These are phyloP conservation scores for Microctonus brassicae DNA, from an alignment of 2,888 invertebrate species.

Conservation along the genomic window DNA sequence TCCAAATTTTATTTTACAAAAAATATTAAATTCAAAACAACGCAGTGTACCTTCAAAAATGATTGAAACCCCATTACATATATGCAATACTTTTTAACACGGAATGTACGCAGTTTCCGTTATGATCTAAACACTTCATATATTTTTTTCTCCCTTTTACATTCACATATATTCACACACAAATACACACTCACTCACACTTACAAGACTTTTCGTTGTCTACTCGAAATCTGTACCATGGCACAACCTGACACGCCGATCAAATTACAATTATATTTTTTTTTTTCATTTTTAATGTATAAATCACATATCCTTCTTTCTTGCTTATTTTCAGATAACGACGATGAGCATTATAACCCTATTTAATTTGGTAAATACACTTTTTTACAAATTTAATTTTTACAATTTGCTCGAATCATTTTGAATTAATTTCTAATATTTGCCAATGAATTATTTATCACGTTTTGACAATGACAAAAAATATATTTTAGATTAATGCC, in stretches of 20 bases:
- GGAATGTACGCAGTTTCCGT: too few species aligned
- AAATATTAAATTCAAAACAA: too few species aligned
- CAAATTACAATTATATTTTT: not conserved
- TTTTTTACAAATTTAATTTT: not conserved
- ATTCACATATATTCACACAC: not conserved
- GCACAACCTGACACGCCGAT: not conserved
- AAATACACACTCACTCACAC: not conserved
- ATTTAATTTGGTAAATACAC: slow-evolving; percentile 35
- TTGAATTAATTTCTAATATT: not conserved
- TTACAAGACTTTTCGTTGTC: not conserved
- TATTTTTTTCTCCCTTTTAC: too few species aligned
- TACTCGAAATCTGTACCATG: not conserved
- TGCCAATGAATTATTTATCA: not conserved
- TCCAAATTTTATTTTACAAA: too few species aligned
- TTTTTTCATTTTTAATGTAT: not conserved
- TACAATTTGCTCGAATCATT: not conserved
- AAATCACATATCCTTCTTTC: not conserved
- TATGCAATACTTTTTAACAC: too few species aligned
- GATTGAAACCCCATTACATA: too few species aligned
- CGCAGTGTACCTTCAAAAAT: too few species aligned
- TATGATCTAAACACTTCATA: too few species aligned
- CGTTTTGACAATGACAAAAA: slow-evolving; percentile 39
- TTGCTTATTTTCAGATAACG: slow-evolving; percentile 37
- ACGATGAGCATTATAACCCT: slow-evolving; percentile 26
- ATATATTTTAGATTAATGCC: slow-evolving; percentile 40